phyloP scores from a whole-genome alignment of 2,797 vertebrate species.

The Rhinella marina region DNA sequence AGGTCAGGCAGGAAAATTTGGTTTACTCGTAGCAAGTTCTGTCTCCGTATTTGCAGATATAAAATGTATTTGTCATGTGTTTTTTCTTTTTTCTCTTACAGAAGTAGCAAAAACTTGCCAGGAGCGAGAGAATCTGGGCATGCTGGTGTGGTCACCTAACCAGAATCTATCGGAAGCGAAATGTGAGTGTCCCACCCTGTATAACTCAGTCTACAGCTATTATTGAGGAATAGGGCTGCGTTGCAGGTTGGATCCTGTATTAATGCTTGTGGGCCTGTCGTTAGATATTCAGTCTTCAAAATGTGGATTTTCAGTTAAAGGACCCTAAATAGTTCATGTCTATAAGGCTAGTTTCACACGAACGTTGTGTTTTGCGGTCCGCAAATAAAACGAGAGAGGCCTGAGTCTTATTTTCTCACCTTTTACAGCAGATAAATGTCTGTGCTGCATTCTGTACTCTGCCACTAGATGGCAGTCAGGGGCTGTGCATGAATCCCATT shows the following conservation, averaged over 20 bases:
- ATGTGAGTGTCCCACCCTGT: slow-evolving; percentile 78
- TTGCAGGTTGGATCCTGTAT: background rate
- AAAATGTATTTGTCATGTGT: background rate
- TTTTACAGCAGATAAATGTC: background rate
- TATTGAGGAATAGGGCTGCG: background rate
- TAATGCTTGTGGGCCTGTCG: background rate
- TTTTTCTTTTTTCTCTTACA: slow-evolving; percentile 63
- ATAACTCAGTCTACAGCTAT: too few relatives aligned
- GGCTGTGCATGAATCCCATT: background rate
- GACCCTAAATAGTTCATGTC: too few relatives aligned
- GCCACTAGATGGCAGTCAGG: slow-evolving; percentile 74
- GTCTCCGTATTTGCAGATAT: background rate
- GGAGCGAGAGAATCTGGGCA: slow-evolving; percentile 89
- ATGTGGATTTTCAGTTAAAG: too few relatives aligned
- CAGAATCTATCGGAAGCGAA: slow-evolving; percentile 89
- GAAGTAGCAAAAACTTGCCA: slow-evolving; percentile 87
- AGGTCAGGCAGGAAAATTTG: too few relatives aligned
- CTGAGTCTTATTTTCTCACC: too few relatives aligned
- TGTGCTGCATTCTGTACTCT: background rate
- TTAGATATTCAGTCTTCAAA: too few relatives aligned
- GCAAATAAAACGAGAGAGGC: too few relatives aligned
- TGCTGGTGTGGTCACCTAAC: slow-evolving; percentile 96
- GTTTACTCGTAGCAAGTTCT: background rate
- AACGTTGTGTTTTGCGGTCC: too few relatives aligned
- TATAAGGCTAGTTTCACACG: too few relatives aligned